Conservation (phyloP, 1,140 invertebrate genomes). For the Coelopa frigida region DNA sequence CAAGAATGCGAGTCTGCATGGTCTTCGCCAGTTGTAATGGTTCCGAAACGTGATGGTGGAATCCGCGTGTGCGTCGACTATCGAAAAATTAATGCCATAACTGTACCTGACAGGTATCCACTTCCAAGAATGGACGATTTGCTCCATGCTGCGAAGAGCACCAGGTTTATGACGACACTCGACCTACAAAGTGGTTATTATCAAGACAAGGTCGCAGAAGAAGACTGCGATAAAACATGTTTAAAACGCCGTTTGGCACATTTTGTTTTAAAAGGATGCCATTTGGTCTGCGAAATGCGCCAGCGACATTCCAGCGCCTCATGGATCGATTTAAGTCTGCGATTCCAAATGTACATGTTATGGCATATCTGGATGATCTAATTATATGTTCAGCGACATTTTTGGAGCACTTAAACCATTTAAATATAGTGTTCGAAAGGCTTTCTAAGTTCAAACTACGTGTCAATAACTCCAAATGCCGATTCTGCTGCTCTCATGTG, state of each 20-base stretch:
- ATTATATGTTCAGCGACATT: no score
- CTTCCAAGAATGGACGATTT: slow-evolving; percentile 27
- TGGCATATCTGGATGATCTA: no score
- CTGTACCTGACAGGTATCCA: slow-evolving; percentile 40
- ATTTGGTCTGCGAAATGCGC: slow-evolving; percentile 41
- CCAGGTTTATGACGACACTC: slow-evolving; percentile 41
- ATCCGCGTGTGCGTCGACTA: slow-evolving; percentile 40
- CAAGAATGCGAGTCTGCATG: slow-evolving; percentile 36
- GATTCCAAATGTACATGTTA: no score
- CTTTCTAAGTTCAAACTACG: slow-evolving; percentile 29
- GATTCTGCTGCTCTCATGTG: not conserved
- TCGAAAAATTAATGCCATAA: slow-evolving; percentile 32
- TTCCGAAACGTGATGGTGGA: slow-evolving; percentile 32
- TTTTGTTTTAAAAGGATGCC: slow-evolving; percentile 44
- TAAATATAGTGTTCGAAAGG: not conserved
- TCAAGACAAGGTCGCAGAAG: slow-evolving; percentile 30
- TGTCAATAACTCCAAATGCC: slow-evolving; percentile 25
- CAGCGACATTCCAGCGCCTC: slow-evolving; percentile 42
- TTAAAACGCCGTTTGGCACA: slow-evolving; percentile 41
- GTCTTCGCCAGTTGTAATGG: slow-evolving; percentile 37
- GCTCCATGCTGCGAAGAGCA: no score
- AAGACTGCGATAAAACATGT: slow-evolving; percentile 40
- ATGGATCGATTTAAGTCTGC: slow-evolving; percentile 28
- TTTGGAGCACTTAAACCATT: no score
- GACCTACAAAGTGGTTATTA: slow-evolving; percentile 41